Evolutionary conservation across 2,113 vertebrate genomes (phyloP).

Genomic region (Prionailurus bengalensis): DNA sequence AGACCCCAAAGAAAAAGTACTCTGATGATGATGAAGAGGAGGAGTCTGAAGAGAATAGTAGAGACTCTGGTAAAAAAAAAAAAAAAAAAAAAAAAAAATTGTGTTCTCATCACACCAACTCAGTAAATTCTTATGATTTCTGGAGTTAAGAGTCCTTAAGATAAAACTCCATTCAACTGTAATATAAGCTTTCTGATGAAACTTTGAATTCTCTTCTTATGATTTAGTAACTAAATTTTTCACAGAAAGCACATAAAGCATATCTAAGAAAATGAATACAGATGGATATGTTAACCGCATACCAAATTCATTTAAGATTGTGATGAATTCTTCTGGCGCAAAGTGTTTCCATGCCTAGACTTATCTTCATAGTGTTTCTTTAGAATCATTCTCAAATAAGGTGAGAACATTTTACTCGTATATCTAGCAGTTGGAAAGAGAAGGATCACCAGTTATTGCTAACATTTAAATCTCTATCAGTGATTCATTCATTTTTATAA

Average conservation of each 20-base stretch:
- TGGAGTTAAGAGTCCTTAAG: slow-evolving; percentile 15
- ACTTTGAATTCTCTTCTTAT: not conserved
- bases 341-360: not conserved
- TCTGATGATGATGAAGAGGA: slow-evolving; percentile 97
- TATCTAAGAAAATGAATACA: slow-evolving; percentile 2
- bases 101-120: not conserved
- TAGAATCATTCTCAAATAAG: not conserved
- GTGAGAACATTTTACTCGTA: not conserved
- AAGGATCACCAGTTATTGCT: not conserved
- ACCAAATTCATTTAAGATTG: not conserved
- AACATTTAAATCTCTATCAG: not conserved
- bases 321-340: not conserved
- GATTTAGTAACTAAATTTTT: not conserved
- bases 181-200: not conserved
- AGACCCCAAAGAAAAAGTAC: slow-evolving; percentile 92
- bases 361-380: slow-evolving; percentile 20
- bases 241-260: not conserved
- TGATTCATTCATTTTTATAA: slow-evolving; percentile 29
- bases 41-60: slow-evolving; percentile 90
- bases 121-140: not conserved
- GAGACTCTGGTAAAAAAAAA: slow-evolving; percentile 88
- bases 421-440: not conserved
- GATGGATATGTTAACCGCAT: not conserved
- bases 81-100: slow-evolving; percentile 21
- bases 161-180: slow-evolving; percentile 12